Evolutionary conservation across 2,888 invertebrate genomes (phyloP), one percentile per base, ranked within the genome.

Genomic region (Brachylomia viminalis): DNA sequence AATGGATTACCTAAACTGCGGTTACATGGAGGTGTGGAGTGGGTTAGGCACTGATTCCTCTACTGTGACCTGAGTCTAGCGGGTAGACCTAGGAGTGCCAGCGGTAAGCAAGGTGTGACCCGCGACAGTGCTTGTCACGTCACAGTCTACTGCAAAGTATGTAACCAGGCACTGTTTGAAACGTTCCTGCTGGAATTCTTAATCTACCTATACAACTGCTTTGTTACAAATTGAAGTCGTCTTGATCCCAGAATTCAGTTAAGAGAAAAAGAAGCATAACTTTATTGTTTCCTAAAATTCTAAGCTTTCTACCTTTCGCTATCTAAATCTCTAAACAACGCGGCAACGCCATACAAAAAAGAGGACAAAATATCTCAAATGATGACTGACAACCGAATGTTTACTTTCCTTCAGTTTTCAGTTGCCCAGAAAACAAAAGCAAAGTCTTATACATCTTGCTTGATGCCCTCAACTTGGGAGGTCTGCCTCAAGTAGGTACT

Each of bases 41-140:
- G 80, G 77, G 84, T 27, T 75, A 64, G 76, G 80, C 80, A 61
- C 61, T 71, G 68, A 56, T 75, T 64, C 71, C 72, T 62, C 73
- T 75, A 66, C 70, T 70, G 67, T 75, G 74, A 77, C 72, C 83
- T 79, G 64, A 66, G 77, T 54, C 70, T 75, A 59, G 71, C 45
- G 72, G 49, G 56, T 27, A 33, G 33, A 59, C 69, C 58, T 47
- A 76, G 84, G 83, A 66, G 83, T 72, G 83, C 62, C 84, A 15
- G 33, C 61, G 11, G 20, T 62, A 10, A 62, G 62, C 69, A 75
- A 79, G 72, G 75, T 79, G 83, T 69, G 72, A 75, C 68, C 74
- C 20, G 47, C 56, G 47, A 27, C 27, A 61, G 42, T 61, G 61
- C 73, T 59, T 68, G 62, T n/a, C 68, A 68, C 45, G 79, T 64